Evolutionary conservation across 1,140 invertebrate species (phyloP).

Genomic region (Episyrphus balteatus): DNA sequence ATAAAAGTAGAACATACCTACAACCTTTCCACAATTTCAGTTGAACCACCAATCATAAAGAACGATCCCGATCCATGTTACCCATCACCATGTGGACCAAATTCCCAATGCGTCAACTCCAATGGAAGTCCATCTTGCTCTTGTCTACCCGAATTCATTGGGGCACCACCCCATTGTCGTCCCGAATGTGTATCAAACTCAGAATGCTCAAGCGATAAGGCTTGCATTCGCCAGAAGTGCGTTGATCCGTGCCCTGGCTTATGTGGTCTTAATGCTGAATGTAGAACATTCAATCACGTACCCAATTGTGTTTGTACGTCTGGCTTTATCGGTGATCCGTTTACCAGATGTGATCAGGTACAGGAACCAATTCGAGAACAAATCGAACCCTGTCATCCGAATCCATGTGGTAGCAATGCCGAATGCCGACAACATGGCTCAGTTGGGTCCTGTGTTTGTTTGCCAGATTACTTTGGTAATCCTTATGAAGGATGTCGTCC

Average conservation of each 20-base stretch:
- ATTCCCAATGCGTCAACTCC: slow-evolving; percentile 59
- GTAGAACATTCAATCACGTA: slow-evolving; percentile 64
- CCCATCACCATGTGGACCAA: slow-evolving; percentile 60
- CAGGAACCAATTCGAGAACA: slow-evolving; percentile 33
- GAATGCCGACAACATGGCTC: slow-evolving; percentile 49
- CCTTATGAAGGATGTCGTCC: slow-evolving; percentile 59
- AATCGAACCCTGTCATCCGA: slow-evolving; percentile 51
- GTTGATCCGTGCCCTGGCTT: slow-evolving; percentile 62
- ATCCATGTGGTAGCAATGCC: slow-evolving; percentile 61
- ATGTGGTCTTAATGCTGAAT: slow-evolving; percentile 72
- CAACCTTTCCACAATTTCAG: neutral
- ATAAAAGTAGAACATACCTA: slow-evolving; percentile 6
- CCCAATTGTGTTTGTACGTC: slow-evolving; percentile 62
- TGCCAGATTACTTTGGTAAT: slow-evolving; percentile 52
- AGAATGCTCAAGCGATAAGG: slow-evolving; percentile 63
- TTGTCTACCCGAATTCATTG: slow-evolving; percentile 49
- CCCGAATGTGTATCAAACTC: slow-evolving; percentile 70
- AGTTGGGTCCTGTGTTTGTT: slow-evolving; percentile 54
- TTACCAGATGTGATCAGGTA: slow-evolving; percentile 50
- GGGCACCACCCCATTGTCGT: slow-evolving; percentile 47
- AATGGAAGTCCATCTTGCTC: slow-evolving; percentile 53
- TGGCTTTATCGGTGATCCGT: slow-evolving; percentile 62
- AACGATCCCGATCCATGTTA: slow-evolving; percentile 52
- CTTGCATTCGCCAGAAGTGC: slow-evolving; percentile 68
- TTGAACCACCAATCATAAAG: slow-evolving; percentile 9